Conservation (phyloP, 1,140 invertebrate genomes). For the Drosophila auraria region DNA sequence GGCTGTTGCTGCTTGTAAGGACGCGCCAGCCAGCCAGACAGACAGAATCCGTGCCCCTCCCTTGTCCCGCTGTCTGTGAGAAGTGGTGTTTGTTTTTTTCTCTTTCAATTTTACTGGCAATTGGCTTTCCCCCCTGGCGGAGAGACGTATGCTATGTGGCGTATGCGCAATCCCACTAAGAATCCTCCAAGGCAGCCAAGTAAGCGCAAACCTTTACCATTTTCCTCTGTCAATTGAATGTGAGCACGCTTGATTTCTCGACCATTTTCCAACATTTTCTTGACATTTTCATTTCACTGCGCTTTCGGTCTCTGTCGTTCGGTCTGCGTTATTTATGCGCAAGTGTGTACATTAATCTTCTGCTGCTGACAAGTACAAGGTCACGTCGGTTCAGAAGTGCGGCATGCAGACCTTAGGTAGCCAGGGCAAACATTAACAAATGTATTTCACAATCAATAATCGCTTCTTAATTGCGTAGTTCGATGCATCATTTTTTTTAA, state of each 20-base stretch:
- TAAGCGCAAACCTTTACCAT: background rate
- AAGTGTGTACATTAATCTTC: constrained; percentile 41
- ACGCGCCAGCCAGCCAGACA: constrained; percentile 6
- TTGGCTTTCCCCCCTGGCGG: constrained; percentile 31
- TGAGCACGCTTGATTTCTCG: constrained; percentile 45
- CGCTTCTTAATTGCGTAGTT: too few species aligned
- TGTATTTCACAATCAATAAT: background rate
- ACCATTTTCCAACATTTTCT: constrained; percentile 57
- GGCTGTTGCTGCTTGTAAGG: constrained; percentile 56
- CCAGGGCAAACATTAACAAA: background rate
- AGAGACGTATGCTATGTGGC: constrained; percentile 63
- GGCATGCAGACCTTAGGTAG: background rate
- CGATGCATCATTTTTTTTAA: too few species aligned
- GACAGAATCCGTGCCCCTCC: constrained; percentile 23
- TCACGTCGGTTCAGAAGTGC: constrained; percentile 18
- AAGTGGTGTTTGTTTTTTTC: constrained; percentile 6
- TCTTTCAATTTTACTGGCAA: constrained; percentile 68
- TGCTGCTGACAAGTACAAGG: constrained; percentile 56
- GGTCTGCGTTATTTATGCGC: constrained; percentile 39
- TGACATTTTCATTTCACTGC: constrained; percentile 57
- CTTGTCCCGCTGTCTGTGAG: background rate
- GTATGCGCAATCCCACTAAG: constrained; percentile 67
- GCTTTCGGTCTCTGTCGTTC: constrained; percentile 12
- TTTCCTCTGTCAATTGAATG: background rate
- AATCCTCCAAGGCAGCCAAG: constrained; percentile 26